Percentiles rank a stretch among this genome's conserved stretches.
Evolutionary conservation across 1,140 invertebrate genomes (phyloP).

Genomic region (Drosophila sulfurigaster): DNA sequence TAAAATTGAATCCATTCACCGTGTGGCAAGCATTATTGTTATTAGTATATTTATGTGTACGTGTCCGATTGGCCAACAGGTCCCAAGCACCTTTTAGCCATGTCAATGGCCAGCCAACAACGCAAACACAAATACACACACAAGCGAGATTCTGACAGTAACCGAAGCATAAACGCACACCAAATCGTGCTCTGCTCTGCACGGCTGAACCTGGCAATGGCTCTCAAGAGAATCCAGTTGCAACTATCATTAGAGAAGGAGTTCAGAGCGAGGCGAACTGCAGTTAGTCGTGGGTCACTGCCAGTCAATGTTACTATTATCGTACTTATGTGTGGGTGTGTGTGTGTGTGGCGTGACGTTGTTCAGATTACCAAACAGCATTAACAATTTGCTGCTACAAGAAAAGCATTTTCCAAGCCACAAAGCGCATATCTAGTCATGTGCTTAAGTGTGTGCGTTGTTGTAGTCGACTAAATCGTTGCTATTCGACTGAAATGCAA

Average conservation of each 20-base stretch:
- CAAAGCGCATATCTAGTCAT: not conserved
- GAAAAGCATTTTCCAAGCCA: not conserved
- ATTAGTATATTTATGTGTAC: constrained; percentile 38
- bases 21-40: constrained; percentile 39
- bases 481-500: no score
- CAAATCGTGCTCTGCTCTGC: constrained; percentile 37
- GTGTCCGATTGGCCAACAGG: constrained; percentile 37
- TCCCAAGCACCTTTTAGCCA: constrained; percentile 8
- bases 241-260: constrained; percentile 37
- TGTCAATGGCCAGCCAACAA: constrained; percentile 25
- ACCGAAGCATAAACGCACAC: constrained; percentile 35
- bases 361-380: constrained; percentile 14
- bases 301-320: constrained; percentile 17
- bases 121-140: not conserved
- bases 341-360: constrained; percentile 9
- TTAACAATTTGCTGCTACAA: constrained; percentile 21
- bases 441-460: no score
- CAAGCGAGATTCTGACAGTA: not conserved
- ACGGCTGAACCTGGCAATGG: constrained; percentile 36
- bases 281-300: constrained; percentile 48
- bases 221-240: constrained; percentile 40
- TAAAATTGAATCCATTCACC: constrained; percentile 66
- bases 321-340: not conserved
- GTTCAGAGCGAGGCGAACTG: constrained; percentile 8
- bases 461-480: no score